Conservation (phyloP, 2,888 invertebrate genomes). For the Copidosoma aretas region DNA sequence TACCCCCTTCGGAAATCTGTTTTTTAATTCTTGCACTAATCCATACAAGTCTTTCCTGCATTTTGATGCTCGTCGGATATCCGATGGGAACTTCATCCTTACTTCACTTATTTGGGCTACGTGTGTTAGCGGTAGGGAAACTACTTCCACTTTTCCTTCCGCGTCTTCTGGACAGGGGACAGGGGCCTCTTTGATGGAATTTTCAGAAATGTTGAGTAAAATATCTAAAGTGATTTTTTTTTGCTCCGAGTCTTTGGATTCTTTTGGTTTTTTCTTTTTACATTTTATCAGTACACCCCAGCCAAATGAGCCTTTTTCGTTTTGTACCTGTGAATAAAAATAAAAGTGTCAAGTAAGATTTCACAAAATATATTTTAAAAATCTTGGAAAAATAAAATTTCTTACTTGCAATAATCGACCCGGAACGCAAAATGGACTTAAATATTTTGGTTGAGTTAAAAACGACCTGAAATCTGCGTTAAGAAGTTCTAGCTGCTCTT, state of each 20-base stretch:
- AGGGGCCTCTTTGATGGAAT: conserved; percentile 68
- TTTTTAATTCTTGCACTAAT: conserved; percentile 86
- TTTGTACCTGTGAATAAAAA: conserved; percentile 70
- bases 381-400: conserved; percentile 17
- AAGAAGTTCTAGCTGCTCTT: conserved; percentile 79
- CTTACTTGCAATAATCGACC: conserved; percentile 89
- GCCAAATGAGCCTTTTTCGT: conserved; percentile 85
- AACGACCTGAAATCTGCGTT: conserved; percentile 78
- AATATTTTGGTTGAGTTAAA: conserved; percentile 84
- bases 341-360: not conserved
- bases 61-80: conserved; percentile 79
- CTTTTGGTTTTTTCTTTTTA: conserved; percentile 71
- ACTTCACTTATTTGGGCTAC: conserved; percentile 89
- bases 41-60: conserved; percentile 85
- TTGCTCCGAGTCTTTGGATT: conserved; percentile 64
- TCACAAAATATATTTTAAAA: not conserved
- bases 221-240: conserved; percentile 80
- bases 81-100: conserved; percentile 88
- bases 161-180: conserved; percentile 74
- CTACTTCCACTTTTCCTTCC: conserved; percentile 86
- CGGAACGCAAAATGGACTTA: conserved; percentile 93
- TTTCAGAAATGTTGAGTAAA: conserved; percentile 79
- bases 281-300: conserved; percentile 97
- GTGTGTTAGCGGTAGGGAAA: conserved; percentile 82
- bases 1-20: conserved; percentile 85